A percentile compares a stretch with the other conserved stretches of the same genome.
These are phyloP conservation scores for Stichodactyla mertensii DNA, from an alignment of 64 coral and sea anemone species.

Conservation along the genomic window DNA sequence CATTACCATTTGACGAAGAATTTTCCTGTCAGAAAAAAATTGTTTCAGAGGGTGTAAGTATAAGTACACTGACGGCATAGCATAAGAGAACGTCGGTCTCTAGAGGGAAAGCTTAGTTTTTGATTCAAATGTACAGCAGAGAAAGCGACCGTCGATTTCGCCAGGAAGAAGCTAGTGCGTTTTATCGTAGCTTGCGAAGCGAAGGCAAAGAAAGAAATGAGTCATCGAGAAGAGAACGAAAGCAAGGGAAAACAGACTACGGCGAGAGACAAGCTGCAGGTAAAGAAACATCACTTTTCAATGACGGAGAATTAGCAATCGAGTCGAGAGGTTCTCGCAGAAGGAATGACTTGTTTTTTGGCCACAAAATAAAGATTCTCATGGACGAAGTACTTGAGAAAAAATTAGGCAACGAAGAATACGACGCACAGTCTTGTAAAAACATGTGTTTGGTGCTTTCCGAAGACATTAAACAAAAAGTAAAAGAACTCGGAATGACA, in stretches of 20 bases:
- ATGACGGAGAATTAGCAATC: background rate
- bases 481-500: conserved; percentile 45
- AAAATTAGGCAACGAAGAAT: conserved; percentile 26
- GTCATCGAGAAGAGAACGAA: background rate
- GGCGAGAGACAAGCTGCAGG: background rate
- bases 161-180: conserved; percentile 5
- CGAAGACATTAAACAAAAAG: conserved; percentile 43
- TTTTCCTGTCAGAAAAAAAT: background rate
- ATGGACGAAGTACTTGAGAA: conserved; percentile 49
- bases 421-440: conserved; percentile 22
- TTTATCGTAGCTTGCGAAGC: conserved; percentile 22
- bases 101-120: background rate
- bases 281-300: background rate
- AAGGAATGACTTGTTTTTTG: conserved; percentile 16
- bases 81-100: background rate
- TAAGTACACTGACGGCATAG: background rate
- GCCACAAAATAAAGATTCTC: conserved; percentile 35
- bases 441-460: conserved; percentile 25
- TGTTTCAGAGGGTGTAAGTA: background rate
- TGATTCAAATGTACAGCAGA: conserved; percentile 12
- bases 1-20: background rate
- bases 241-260: background rate
- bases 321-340: background rate
- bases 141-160: conserved; percentile 16
- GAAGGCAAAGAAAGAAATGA: conserved; percentile 2